Evolutionary conservation across 2,797 vertebrate species (phyloP), one percentile per base, ranked within the genome.

Genomic region (Hemibagrus guttatus): DNA sequence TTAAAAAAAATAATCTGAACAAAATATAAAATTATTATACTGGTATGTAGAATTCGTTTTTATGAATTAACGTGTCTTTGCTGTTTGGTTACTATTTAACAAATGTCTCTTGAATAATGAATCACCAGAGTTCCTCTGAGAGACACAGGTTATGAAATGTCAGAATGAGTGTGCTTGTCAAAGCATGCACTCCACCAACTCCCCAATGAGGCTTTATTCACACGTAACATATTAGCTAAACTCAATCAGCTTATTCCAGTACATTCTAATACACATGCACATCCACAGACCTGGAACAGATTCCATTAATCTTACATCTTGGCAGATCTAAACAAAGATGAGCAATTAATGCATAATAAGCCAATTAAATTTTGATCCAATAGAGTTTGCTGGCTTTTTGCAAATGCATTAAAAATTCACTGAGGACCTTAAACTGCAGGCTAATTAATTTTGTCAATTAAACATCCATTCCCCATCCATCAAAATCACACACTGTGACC

Each of bases 221-320:
- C 64, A 46, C 35, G 35, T 56, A 61, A 61, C 21, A 42, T 17
- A 46, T 81, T 81, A 46, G 2, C 16, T 11, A 68, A 87, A 87
- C 81, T 39, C 59, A 87, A 90, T 84, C 39, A 87, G 83, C 75
- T 39, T 78, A 87, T 86, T 85, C 84, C 75, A 87, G 88, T 90
- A 71, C 28, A 76, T 81, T 85, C 72, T 84, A 88, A 90, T 81
- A 89, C 83, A 88, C 68, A 59, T 64, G 59, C 68, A 78, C 81
- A 35, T 69, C 54, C 84, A 71, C 76, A 74, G 23, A 61, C 26
- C 26, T 64, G 80, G 72, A 58, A 68, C 79, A 83, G 35, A 84
- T 86, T 84, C n/a, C 21, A 87, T 83, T 39, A 83, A 42, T 78
- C 11, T 79, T 83, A 28, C 66, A 79, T 69, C 71, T 82, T 90